These are phyloP conservation scores for Taphrorychus bicolor DNA, from an alignment of 2,888 invertebrate species.

Conservation along the genomic window DNA sequence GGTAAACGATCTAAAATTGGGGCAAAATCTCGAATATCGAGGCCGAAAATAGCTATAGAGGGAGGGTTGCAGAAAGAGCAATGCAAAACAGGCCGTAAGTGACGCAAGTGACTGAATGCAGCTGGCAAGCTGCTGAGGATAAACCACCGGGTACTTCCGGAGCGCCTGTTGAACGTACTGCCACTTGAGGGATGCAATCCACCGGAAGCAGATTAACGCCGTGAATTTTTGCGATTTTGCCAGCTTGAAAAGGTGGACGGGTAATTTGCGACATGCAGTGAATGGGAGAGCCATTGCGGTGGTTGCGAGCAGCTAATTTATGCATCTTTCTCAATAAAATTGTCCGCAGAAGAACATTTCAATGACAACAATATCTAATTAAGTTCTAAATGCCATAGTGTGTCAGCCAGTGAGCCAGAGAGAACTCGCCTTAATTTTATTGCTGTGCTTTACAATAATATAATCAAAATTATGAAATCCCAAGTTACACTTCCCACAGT, in stretches of 20 bases:
- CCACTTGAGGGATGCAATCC: constrained; percentile 24
- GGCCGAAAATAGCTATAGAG: constrained; percentile 28
- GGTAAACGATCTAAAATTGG: constrained; percentile 21
- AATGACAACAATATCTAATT: constrained; percentile 26
- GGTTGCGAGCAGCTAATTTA: neutral
- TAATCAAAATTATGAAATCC: constrained; percentile 47
- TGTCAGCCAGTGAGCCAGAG: constrained; percentile 21
- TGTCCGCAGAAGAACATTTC: constrained; percentile 4
- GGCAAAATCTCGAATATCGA: constrained; percentile 31
- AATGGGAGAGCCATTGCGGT: neutral
- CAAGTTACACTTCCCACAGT: constrained; percentile 48
- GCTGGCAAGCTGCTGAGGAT: constrained; percentile 45
- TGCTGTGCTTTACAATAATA: constrained; percentile 41
- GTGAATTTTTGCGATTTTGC: constrained; percentile 22
- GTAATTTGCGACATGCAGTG: constrained; percentile 2
- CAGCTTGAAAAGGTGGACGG: constrained; percentile 11
- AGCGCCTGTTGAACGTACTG: constrained; percentile 34
- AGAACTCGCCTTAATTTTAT: constrained; percentile 39
- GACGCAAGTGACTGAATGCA: constrained; percentile 38
- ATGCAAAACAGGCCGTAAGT: constrained; percentile 26
- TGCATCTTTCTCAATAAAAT: neutral
- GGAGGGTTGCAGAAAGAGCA: constrained; percentile 34
- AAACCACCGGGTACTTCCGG: constrained; percentile 54
- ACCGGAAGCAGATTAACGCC: constrained; percentile 23
- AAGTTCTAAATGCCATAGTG: constrained; percentile 33